These are phyloP conservation scores for Batillaria attramentaria DNA, from an alignment of 1,140 invertebrate species.

Conservation along the genomic window DNA sequence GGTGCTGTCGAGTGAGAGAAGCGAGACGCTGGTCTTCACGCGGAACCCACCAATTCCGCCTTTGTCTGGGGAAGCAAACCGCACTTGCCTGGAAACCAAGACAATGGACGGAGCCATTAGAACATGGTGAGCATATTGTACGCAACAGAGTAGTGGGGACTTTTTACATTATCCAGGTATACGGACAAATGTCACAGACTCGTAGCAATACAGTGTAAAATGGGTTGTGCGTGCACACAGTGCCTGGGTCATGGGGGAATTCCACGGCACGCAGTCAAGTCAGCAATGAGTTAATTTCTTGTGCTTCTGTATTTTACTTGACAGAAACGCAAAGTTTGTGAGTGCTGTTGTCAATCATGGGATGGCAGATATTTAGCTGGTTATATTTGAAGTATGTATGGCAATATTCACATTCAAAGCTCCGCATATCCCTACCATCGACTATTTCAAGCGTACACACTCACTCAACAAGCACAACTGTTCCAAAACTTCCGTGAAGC, in stretches of 20 bases:
- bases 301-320: too few relatives aligned
- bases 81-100: slow-evolving; percentile 29
- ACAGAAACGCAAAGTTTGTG: too few relatives aligned
- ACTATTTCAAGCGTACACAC: neutral
- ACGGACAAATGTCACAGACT: too few relatives aligned
- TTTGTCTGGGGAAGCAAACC: slow-evolving; percentile 44
- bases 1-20: slow-evolving; percentile 62
- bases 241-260: too few relatives aligned
- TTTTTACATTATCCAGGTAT: neutral
- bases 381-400: neutral
- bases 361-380: too few relatives aligned
- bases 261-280: too few relatives aligned
- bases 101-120: neutral
- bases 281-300: too few relatives aligned
- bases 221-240: too few relatives aligned
- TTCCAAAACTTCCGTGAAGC: neutral
- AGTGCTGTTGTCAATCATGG: too few relatives aligned
- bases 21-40: slow-evolving; percentile 49
- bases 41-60: slow-evolving; percentile 24
- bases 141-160: neutral
- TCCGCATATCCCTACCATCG: neutral
- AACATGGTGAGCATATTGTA: neutral
- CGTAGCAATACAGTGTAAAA: too few relatives aligned
- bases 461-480: neutral
- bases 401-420: neutral